Base-by-base conservation (phyloP, 2,888 invertebrate genomes). In the Thera obeliscata region DNA sequence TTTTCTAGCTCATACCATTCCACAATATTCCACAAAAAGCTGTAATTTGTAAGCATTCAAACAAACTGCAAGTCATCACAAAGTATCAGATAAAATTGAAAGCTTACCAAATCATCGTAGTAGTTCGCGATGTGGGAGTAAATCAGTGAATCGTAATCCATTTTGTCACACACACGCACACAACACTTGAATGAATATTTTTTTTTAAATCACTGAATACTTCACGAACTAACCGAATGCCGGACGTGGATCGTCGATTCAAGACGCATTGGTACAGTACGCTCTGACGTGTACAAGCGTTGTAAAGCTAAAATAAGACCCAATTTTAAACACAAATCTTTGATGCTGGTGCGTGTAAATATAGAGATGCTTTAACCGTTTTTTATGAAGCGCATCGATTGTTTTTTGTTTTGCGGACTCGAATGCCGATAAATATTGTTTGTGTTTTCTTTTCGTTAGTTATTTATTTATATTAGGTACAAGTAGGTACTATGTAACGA, bases 121-220 rank as follows among this genome's bases (percentile, higher is more conserved):
- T 95, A 95, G 78, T 94, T 95, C 77, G 95, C 91, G 68, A 95
- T 94, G 69, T 95, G 95, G 77, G 95, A 94, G 86, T 95, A 95
- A 78, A 95, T 91, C 81, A 95, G 88, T 85, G 95, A 94, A 77
- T 95, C 95, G 94, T 95, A 95, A 95, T 95, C 95, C 95, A 95
- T 95, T 83, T 78, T 85, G 55, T 55, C 69, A 73, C 66, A 65
- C 67, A 67, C 80, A 77, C 80, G 43, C 80, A 78, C 80, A 12
- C 67, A 64, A 12, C 67, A 61, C 63, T 55, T 41, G 64, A 64
- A 57, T 58, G 50, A 60, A 35, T 35, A 36, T 50, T 38, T 65
- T 50, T 50, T 60, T 60, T 61, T 35, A 75, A 74, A 75, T 52
- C 65, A 66, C 78, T 73, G 56, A 22, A 60, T 56, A 64, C 71